These are phyloP conservation scores for Ardeotis arabs DNA, from an alignment of 2,113 vertebrate genomes.

Conservation along the genomic window DNA sequence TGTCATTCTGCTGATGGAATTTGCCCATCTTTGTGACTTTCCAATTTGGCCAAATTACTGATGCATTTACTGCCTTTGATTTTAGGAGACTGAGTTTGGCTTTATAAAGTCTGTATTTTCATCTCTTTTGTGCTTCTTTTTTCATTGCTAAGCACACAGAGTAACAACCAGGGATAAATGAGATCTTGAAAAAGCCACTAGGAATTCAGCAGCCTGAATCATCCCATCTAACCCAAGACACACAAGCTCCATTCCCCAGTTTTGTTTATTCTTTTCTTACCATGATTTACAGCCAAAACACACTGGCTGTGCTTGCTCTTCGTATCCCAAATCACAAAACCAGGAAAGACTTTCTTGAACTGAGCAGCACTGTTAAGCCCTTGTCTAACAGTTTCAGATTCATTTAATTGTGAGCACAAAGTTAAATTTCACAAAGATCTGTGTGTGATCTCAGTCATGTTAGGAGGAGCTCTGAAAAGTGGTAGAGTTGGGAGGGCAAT, in stretches of 20 bases:
- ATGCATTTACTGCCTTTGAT: slow-evolving; percentile 62
- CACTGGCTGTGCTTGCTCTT: slow-evolving; percentile 27
- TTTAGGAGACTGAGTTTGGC: slow-evolving; percentile 23
- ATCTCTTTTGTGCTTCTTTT: slow-evolving; percentile 58
- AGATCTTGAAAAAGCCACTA: slow-evolving; percentile 74
- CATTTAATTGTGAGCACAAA: not conserved
- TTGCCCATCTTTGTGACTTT: slow-evolving; percentile 43
- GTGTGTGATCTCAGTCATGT: not conserved
- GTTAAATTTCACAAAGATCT: slow-evolving; percentile 9
- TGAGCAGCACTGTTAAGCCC: not conserved
- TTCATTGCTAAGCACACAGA: slow-evolving; percentile 56
- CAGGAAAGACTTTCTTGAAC: not conserved
- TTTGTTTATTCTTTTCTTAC: slow-evolving; percentile 36
- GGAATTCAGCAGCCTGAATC: slow-evolving; percentile 56
- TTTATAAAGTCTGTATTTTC: slow-evolving; percentile 46
- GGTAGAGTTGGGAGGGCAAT: not conserved
- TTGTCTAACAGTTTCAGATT: not conserved
- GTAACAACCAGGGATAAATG: slow-evolving; percentile 67
- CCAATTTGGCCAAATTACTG: slow-evolving; percentile 36
- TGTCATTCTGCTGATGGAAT: slow-evolving; percentile 31
- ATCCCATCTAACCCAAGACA: slow-evolving; percentile 49
- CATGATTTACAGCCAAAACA: slow-evolving; percentile 48
- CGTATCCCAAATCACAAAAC: slow-evolving; percentile 33
- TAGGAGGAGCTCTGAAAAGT: not conserved
- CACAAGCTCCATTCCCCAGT: slow-evolving; percentile 4